Evolutionary conservation across 2,797 vertebrate species (phyloP).

Genomic region (Ara ararauna): DNA sequence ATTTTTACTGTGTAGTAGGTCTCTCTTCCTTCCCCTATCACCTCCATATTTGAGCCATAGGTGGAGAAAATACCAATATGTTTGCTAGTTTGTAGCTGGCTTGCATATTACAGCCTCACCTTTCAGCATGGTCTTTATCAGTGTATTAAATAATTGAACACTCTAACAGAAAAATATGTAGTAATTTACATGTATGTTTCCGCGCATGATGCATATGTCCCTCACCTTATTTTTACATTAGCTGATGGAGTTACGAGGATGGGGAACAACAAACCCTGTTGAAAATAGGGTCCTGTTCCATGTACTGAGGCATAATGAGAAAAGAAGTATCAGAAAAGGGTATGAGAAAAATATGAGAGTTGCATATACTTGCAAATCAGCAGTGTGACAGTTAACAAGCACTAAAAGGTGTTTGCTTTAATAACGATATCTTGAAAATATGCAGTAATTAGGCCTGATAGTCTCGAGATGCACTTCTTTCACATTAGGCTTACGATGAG

Average conservation of each 20-base stretch:
- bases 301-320: neutral
- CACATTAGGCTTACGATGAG: constrained; percentile 9
- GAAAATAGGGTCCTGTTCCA: neutral
- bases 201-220: neutral
- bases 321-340: neutral
- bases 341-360: neutral
- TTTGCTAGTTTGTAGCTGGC: neutral
- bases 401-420: neutral
- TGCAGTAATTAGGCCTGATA: constrained; percentile 4
- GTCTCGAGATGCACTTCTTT: constrained; percentile 37
- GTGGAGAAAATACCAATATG: neutral
- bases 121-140: neutral
- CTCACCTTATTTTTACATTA: neutral
- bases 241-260: neutral
- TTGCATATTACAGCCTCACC: neutral
- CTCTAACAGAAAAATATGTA: neutral
- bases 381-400: neutral
- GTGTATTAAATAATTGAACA: neutral
- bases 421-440: constrained; percentile 5
- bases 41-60: neutral
- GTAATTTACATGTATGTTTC: neutral
- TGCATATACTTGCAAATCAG: neutral
- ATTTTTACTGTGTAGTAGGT: neutral
- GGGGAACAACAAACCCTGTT: neutral
- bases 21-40: neutral